These are phyloP conservation scores for Sesia bembeciformis DNA, from an alignment of 2,888 invertebrate genomes.

Conservation along the genomic window DNA sequence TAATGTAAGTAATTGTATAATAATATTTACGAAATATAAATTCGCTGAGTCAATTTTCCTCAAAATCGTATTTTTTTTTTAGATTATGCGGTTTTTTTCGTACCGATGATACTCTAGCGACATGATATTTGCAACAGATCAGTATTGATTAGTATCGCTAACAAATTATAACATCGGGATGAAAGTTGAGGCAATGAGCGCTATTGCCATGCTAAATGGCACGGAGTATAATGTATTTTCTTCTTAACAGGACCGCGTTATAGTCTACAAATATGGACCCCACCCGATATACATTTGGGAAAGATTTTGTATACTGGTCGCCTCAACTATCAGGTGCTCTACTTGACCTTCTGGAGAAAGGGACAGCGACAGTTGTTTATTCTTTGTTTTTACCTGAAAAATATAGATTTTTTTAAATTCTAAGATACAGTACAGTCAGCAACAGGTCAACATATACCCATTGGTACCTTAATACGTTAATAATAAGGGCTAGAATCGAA, in stretches of 20 bases:
- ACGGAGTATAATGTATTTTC: neutral
- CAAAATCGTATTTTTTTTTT: too few species aligned
- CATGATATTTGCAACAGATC: too few species aligned
- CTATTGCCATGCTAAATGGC: too few species aligned
- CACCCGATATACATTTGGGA: constrained; percentile 98
- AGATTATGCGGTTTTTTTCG: too few species aligned
- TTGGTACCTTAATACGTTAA: too few species aligned
- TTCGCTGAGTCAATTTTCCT: too few species aligned
- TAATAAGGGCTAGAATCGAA: too few species aligned
- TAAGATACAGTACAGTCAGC: too few species aligned
- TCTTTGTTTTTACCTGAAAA: constrained; percentile 74
- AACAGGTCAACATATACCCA: too few species aligned
- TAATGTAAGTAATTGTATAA: too few species aligned
- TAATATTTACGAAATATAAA: too few species aligned
- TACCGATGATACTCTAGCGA: too few species aligned
- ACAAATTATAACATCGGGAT: neutral
- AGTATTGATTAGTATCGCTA: neutral
- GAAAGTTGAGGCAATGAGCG: neutral
- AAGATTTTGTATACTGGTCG: constrained; percentile 89
- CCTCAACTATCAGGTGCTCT: constrained; percentile 92
- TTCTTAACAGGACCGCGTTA: neutral
- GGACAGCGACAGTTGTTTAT: constrained; percentile 77
- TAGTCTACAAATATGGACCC: constrained; percentile 86
- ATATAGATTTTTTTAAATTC: neutral
- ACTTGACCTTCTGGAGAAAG: constrained; percentile 96